Percentiles rank a stretch among this genome's conserved stretches.
Conservation (phyloP, 2,797 vertebrate genomes). For the Pterois miles region DNA sequence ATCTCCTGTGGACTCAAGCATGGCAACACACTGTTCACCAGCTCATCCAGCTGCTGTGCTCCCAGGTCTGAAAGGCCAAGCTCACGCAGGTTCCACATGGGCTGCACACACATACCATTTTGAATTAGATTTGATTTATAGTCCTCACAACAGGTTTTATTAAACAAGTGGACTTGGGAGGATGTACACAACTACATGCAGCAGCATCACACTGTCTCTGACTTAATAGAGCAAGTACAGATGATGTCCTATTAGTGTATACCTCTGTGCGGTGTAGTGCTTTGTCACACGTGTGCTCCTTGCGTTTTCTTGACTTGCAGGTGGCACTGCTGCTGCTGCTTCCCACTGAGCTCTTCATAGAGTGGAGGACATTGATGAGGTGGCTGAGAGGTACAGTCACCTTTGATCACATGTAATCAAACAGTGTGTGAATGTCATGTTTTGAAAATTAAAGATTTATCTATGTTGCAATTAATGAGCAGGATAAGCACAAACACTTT, state of each 20-base stretch:
- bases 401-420: slow-evolving; percentile 69
- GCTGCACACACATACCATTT: slow-evolving; percentile 72
- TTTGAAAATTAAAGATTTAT: too few species aligned
- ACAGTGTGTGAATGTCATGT: background rate
- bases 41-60: slow-evolving; percentile 84
- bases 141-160: background rate
- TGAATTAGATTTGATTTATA: background rate
- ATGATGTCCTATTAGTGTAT: slow-evolving; percentile 4
- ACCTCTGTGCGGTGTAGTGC: slow-evolving; percentile 88
- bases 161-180: background rate
- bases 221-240: background rate
- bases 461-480: background rate
- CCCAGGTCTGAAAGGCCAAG: slow-evolving; percentile 92
- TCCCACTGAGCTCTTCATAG: slow-evolving; percentile 86
- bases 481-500: background rate
- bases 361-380: slow-evolving; percentile 94
- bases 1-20: slow-evolving; percentile 71
- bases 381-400: slow-evolving; percentile 96
- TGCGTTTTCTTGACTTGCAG: slow-evolving; percentile 75
- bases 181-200: background rate
- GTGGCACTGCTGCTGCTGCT: slow-evolving; percentile 69
- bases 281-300: slow-evolving; percentile 81
- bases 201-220: background rate
- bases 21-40: slow-evolving; percentile 87
- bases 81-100: slow-evolving; percentile 86